Conservation (phyloP, 2,113 vertebrate species). For the Eulemur macaco region DNA sequence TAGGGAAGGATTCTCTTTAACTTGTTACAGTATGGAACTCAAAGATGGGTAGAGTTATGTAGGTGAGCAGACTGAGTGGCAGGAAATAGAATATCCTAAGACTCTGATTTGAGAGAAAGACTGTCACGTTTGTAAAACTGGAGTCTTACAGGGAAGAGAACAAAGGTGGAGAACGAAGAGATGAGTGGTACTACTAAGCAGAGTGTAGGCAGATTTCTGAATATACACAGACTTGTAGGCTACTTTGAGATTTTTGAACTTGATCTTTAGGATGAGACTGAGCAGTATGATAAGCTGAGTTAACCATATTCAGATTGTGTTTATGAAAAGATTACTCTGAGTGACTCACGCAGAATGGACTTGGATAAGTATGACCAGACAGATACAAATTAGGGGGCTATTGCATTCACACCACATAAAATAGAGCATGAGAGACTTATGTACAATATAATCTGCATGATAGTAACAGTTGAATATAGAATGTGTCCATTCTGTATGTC, state of each 20-base stretch:
- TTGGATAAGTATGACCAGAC: background rate
- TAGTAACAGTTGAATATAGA: background rate
- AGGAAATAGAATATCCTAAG: background rate
- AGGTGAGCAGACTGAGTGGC: background rate
- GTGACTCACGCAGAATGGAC: background rate
- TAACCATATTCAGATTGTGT: background rate
- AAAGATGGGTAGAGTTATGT: background rate
- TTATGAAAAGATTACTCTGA: background rate
- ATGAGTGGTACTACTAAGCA: background rate
- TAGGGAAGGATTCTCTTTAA: background rate
- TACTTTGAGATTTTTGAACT: background rate
- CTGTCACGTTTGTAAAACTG: background rate
- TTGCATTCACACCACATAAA: background rate
- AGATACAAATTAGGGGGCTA: background rate
- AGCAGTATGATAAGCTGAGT: background rate
- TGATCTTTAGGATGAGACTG: background rate
- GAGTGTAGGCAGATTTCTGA: background rate
- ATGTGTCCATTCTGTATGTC: background rate
- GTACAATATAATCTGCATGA: background rate
- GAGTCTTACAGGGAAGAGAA: background rate
- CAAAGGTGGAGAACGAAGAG: background rate
- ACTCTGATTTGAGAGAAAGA: background rate
- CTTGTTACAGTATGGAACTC: background rate
- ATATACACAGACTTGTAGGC: background rate
- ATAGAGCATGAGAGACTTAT: background rate